phyloP scores from a whole-genome alignment of 2,888 invertebrate species.

The Leptopilina myrica region DNA sequence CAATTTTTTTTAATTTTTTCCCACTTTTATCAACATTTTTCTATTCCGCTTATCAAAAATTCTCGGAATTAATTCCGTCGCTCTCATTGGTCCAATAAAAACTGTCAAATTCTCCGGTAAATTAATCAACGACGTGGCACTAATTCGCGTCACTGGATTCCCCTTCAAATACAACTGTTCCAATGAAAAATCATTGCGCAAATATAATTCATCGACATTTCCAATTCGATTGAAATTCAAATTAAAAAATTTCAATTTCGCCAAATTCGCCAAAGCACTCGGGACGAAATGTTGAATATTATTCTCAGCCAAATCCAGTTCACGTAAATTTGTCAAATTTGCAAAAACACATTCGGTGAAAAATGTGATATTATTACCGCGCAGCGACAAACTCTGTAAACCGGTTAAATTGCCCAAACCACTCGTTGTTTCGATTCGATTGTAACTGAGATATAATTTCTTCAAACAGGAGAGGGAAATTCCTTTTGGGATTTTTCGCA shows the following conservation, averaged over 20 bases:
- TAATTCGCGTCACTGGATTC: background rate
- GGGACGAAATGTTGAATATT: constrained; percentile 54
- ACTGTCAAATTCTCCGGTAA: constrained; percentile 14
- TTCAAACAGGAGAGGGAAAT: constrained; percentile 12
- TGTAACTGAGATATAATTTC: background rate
- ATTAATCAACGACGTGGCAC: constrained; percentile 8
- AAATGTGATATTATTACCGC: constrained; percentile 59
- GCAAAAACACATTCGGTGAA: constrained; percentile 59
- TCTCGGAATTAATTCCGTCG: background rate
- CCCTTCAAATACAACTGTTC: background rate
- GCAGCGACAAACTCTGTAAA: constrained; percentile 60
- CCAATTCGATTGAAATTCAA: constrained; percentile 56
- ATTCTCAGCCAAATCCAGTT: constrained; percentile 61
- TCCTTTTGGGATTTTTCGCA: constrained; percentile 55
- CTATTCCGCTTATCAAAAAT: background rate
- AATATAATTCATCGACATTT: constrained; percentile 57
- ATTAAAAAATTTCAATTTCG: constrained; percentile 57
- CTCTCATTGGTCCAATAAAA: constrained; percentile 16
- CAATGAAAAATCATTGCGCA: constrained; percentile 62
- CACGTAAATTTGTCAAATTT: constrained; percentile 54
- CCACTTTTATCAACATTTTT: background rate
- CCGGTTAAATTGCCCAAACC: constrained; percentile 55
- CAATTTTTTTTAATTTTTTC: too few species aligned
- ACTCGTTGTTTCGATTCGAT: constrained; percentile 54
- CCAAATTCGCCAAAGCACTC: constrained; percentile 55